A percentile compares a stretch with the other conserved stretches of the same genome.
Conservation (phyloP, 2,797 vertebrate genomes). For the Poeciliopsis turneri region DNA sequence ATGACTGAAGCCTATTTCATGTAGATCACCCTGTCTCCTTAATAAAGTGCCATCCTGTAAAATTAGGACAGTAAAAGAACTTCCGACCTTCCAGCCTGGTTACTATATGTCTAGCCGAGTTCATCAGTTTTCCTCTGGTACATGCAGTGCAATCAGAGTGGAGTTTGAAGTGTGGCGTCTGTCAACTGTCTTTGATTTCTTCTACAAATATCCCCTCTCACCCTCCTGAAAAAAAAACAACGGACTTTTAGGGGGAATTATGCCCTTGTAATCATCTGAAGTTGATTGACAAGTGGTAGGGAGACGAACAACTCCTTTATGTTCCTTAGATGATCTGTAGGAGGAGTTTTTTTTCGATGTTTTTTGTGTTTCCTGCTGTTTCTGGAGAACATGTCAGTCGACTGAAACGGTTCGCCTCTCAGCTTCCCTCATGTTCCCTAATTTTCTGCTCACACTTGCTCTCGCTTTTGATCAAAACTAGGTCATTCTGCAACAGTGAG, state of each 20-base stretch:
- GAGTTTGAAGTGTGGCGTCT: too few relatives aligned
- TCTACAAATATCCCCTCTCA: neutral
- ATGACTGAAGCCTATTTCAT: too few relatives aligned
- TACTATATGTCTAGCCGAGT: too few relatives aligned
- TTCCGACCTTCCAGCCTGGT: too few relatives aligned
- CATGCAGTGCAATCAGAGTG: too few relatives aligned
- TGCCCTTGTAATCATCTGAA: neutral
- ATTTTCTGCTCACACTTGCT: constrained; percentile 21
- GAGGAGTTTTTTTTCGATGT: neutral
- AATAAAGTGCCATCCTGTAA: too few relatives aligned
- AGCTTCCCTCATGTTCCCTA: constrained; percentile 5
- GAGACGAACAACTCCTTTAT: neutral
- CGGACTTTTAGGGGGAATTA: neutral
- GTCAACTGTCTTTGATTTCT: neutral
- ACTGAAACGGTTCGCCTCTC: neutral
- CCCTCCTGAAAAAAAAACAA: too few relatives aligned
- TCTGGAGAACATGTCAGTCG: constrained; percentile 1
- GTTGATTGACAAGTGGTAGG: neutral
- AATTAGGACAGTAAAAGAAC: too few relatives aligned
- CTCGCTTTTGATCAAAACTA: constrained; percentile 68
- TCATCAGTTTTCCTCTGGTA: too few relatives aligned
- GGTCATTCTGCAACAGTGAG: constrained; percentile 79
- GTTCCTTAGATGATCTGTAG: neutral
- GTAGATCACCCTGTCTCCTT: too few relatives aligned
- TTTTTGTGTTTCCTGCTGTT: neutral